Conservation (phyloP, 2,888 invertebrate genomes). For the Pelosia muscerda region DNA sequence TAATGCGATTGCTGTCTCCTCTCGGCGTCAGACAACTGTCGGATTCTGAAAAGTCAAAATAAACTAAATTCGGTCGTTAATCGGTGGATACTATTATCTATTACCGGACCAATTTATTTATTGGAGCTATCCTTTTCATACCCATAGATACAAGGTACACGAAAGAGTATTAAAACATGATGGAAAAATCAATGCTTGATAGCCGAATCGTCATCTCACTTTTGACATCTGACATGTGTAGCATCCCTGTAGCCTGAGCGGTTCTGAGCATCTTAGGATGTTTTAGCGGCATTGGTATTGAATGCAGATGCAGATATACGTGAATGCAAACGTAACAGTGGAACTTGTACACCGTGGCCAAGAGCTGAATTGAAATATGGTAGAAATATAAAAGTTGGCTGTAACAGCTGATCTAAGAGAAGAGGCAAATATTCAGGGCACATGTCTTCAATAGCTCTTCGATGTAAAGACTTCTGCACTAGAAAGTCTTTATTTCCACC, state of each 20-base stretch:
- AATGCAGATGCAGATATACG: not conserved
- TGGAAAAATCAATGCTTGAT: not conserved
- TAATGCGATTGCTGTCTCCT: not conserved
- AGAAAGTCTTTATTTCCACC: not conserved
- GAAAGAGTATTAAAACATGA: not conserved
- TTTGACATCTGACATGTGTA: not conserved
- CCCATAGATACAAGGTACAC: not conserved
- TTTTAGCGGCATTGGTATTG: not conserved
- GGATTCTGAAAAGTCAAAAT: no score
- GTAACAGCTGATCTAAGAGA: not conserved
- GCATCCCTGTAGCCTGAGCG: no score
- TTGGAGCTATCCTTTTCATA: not conserved
- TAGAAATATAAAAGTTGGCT: not conserved
- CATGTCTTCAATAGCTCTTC: not conserved
- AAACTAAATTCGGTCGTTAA: no score
- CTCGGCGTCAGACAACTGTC: not conserved
- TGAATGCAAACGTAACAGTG: not conserved
- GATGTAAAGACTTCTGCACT: not conserved
- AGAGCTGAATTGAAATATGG: not conserved
- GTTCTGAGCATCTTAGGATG: no score
- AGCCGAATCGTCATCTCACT: not conserved
- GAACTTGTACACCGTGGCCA: not conserved
- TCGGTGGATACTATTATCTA: no score
- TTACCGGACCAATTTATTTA: no score
- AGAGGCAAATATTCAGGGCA: not conserved